Percentiles rank a stretch among this genome's conserved stretches.
Conservation (phyloP, 1,140 invertebrate genomes). For the Phenacoccus solenopsis region DNA sequence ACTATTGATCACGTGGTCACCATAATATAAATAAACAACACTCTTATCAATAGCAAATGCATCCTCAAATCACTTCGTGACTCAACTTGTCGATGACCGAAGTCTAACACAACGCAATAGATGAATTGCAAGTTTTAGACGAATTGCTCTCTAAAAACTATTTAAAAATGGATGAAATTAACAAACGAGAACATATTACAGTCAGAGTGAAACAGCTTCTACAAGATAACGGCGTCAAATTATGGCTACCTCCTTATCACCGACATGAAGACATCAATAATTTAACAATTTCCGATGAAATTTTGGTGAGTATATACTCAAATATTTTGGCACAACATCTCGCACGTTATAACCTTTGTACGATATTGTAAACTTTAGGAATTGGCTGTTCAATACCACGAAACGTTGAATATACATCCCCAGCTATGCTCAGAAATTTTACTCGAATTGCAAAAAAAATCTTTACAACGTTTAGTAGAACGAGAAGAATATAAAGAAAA, state of each 20-base stretch:
- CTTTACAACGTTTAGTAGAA: conserved; percentile 49
- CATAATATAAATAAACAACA: too few species aligned
- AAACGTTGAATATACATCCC: not conserved
- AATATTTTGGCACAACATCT: too few species aligned
- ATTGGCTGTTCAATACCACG: not conserved
- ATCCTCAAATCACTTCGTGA: too few species aligned
- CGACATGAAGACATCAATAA: not conserved
- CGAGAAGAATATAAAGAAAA: conserved; percentile 46
- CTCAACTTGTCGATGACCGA: too few species aligned
- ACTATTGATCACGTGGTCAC: too few species aligned
- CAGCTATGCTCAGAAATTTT: conserved; percentile 16
- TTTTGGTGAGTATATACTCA: not conserved
- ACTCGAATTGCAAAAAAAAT: conserved; percentile 44
- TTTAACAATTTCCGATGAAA: not conserved
- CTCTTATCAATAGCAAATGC: too few species aligned
- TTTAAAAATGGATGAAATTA: not conserved
- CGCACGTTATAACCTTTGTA: not conserved
- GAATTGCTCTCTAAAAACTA: too few species aligned
- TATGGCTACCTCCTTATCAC: not conserved
- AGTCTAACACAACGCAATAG: too few species aligned
- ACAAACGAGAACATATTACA: not conserved
- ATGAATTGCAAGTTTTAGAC: too few species aligned
- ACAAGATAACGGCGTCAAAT: not conserved
- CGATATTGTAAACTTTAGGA: not conserved
- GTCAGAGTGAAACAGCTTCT: not conserved